These are phyloP conservation scores for Drosophila meridionalis DNA, from an alignment of 2,888 invertebrate species.

Conservation along the genomic window DNA sequence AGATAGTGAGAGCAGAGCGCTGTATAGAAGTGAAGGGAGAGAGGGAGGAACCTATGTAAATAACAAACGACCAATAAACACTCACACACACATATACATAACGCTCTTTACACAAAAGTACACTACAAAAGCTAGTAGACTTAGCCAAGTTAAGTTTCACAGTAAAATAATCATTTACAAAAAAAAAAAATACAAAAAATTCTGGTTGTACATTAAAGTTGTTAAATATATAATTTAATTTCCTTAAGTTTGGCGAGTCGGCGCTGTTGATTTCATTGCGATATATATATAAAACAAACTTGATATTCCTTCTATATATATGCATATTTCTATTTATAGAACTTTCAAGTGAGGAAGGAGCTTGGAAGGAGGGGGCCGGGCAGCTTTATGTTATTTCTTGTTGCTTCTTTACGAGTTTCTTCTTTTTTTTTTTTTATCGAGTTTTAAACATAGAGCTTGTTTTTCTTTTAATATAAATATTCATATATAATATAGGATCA, in stretches of 20 bases:
- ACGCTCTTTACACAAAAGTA: neutral
- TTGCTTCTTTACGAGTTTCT: slow-evolving; percentile 33
- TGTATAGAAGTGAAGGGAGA: too few relatives aligned
- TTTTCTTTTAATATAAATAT: slow-evolving; percentile 67
- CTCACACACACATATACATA: slow-evolving; percentile 1
- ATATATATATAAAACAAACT: slow-evolving; percentile 43
- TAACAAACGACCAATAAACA: slow-evolving; percentile 24
- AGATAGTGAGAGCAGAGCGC: neutral
- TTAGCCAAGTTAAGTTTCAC: slow-evolving; percentile 27
- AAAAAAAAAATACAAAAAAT: slow-evolving; percentile 1
- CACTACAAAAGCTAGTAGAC: neutral
- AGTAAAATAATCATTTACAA: neutral
- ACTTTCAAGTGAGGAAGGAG: neutral
- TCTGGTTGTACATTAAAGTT: slow-evolving; percentile 25
- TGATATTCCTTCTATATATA: slow-evolving; percentile 17
- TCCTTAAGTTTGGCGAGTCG: slow-evolving; percentile 14
- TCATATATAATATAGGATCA: slow-evolving; percentile 72
- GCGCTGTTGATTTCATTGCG: slow-evolving; percentile 38
- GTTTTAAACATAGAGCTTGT: slow-evolving; percentile 53
- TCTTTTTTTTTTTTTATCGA: slow-evolving; percentile 14
- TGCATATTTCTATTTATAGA: slow-evolving; percentile 10
- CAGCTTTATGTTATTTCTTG: slow-evolving; percentile 45
- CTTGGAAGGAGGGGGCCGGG: slow-evolving; percentile 11
- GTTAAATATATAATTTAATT: slow-evolving; percentile 13
- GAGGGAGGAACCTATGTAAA: slow-evolving; percentile 13